Base-by-base conservation (phyloP, 2,113 vertebrate genomes). In the Calyptommatus sinebrachiatus region DNA sequence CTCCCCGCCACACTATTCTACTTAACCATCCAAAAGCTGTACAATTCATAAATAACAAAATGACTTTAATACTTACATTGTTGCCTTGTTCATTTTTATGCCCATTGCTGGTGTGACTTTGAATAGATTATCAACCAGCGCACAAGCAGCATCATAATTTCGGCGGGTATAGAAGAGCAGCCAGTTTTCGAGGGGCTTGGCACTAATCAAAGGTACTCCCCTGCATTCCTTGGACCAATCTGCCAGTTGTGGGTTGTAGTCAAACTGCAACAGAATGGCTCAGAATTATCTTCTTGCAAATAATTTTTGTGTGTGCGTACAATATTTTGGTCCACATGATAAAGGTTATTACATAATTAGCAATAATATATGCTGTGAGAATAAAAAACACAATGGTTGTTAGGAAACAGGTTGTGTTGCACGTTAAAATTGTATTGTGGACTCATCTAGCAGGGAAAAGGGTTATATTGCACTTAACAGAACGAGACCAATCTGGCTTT, bases 171-270 rank as follows among this genome's bases (percentile, higher is more conserved):
- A 95, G 74, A 99, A 66, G 62, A 99, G 11, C 7, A 99, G 28
- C 98, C 98, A 99, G 89, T 93, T 96, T 1, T 96, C 91, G 50
- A 99, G 70, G 0, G 94, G 94, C 74, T 95, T 94, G 2, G 93
- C 79, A 0, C 69, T 93, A 53, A 96, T 97, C 73, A 99, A 76
- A 0, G 94, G 91, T 0, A 93, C 7, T 0, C 96, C 97, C n/a
- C 96, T 92, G 2, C 94, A 96, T 85, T 99, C 97, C 89, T 86
- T 98, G 26, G 95, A 86, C 98, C 98, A 99, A 66, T 99, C 97
- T 7, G 96, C 97, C 8, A 86, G 72, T 53, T 91, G 91, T 0
- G 96, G 95, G 71, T 94, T 95, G 92, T 97, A 99, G 1, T 97
- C 95, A 14, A 95, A 97, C 98, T 99, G 86, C 41, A 86, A 88